Base-by-base conservation (phyloP, 1,140 invertebrate genomes). In the Cotesia vestalis region DNA sequence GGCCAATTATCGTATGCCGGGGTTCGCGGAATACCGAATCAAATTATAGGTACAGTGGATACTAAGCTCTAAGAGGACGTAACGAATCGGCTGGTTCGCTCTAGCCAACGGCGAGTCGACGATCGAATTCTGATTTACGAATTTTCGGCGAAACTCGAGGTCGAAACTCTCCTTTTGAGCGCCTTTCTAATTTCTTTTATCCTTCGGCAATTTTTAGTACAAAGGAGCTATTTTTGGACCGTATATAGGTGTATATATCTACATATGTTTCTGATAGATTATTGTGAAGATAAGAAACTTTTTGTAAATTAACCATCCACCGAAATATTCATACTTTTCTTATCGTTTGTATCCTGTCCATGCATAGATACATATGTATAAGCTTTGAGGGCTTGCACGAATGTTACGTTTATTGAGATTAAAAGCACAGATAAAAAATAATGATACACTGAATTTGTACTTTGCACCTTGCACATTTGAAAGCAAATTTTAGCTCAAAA, bases 21-120 rank as follows among this genome's bases (percentile, higher is more conserved):
- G 57, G 73, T 76, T 85, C 82, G 77, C 77, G 80, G 83, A 85
- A 85, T 78, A 79, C 73, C 75, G 76, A 84, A 83, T 84, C 70
- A 83, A 84, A 84, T 84, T 84, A 82, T 78, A 71, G 76, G 76
- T 78, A 70, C 66, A 40, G 46, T 55, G 14, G 27, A 61, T 17
- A 51, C 61, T 59, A 11, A 5, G 40, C 11, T 38, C 14, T 9
- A 60, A 38, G 12, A 73, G 52, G 66, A 69, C 73, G 73, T 75
- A 75, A 75, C 69, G 73, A 75, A 75, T 75, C 66, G 62, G 60
- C 57, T 38, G 59, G 12, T 20, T 14, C 20, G 66, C 14, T 68
- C 20, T 72, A 52, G 66, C 66, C 61, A 53, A 38, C 68, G 72
- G 66, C 72, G 27, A 46, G 27, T 35, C 12, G 35, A 55, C 57